Evolutionary conservation across 2,888 invertebrate genomes (phyloP), one percentile per base, ranked within the genome.

Genomic region (Lasioglossum vierecki): DNA sequence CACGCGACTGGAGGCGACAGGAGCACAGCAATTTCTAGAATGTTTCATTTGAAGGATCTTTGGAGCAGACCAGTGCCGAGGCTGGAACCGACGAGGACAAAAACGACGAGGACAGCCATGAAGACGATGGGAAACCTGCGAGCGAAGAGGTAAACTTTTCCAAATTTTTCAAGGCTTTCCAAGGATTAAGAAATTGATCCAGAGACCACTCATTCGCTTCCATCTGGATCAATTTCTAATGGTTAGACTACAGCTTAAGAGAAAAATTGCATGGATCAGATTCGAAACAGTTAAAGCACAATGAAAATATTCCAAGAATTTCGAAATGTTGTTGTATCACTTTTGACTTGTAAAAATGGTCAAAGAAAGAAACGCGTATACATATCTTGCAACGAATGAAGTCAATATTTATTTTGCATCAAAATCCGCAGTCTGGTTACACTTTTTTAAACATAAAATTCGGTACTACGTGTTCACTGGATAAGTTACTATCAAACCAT

Each of bases 31-130:
- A 93, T 93, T 92, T 94, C 92, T 93, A 94, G 93, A 93, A 93
- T 92, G 83, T 92, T 92, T 93, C 87, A 88, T 93, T 92, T 93
- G 92, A 94, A 95, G 94, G 95, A 92, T 93, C 94, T 92, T 91
- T 94, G 88, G 94, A 94, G 90, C 94, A 94, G 91, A 93, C 91
- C 91, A 94, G 93, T 91, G 92, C 92, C 84, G 94, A 95, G 89
- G 90, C 88, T 76, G 91, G 88, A 74, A 87, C 68, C 60, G 89
- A 84, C 72, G 88, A 77, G 83, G 89, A 87, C 75, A 89, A 83
- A 63, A 30, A 30, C 30, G 30, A 30, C 30, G 30, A 30, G 30
- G 88, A 85, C 41, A 88, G 90, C 60, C 88, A 86, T 35, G 91
- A 91, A 71, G 91, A 85, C 53, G 90, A 87, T 66, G 77, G 72